Base-by-base conservation (phyloP, 1,140 invertebrate genomes). In the Sycophaga agraensis region DNA sequence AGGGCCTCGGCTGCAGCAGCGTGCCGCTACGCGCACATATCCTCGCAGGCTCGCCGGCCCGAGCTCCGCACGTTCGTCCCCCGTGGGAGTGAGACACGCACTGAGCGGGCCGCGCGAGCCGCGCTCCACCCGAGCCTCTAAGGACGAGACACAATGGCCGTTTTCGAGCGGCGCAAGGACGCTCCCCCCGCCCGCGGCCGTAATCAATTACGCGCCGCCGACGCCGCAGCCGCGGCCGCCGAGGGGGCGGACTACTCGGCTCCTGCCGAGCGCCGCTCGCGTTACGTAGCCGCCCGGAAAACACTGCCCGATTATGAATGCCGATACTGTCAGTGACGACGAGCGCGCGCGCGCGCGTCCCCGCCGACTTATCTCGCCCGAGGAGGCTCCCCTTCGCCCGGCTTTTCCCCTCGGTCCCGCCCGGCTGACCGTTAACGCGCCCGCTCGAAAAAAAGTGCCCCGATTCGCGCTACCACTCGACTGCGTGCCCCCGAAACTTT, bases 41-140 rank as follows among this genome's bases (percentile, higher is more conserved):
- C 24, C 16, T 22, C 21, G 43, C 43, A 7, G 12, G 5, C 12
- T n/a, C 14, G 21, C 43, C n/a, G 43, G 43, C 43, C 14, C 19
- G 49, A 28, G 19, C n/a, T 19, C 19, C 19, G 53, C 39, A 51
- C 61, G 56, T 64, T 49, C 68, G 69, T 70, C 64, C 64, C 68
- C 62, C 61, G 63, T 59, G 69, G 68, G 63, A 68, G 73, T 73
- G 53, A 59, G 65, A 42, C 64, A 53, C 59, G 65, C 61, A 76
- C 74, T 73, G 68, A 73, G 49, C 49, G 19, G 14, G 8, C 37
- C 12, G 46, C 45, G 1, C 46, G 35, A n/a, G n/a, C n/a, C 46
- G 57, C 45, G 34, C 26, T 34, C 45, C n/a, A 34, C 22, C 43
- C 40, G 22, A 40, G 43, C 40, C 19, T 21, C 9, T 21, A 50